Percentiles rank a stretch among this genome's conserved stretches.
phyloP scores from a whole-genome alignment of 1,140 invertebrate species.

The Chelonus insularis region DNA sequence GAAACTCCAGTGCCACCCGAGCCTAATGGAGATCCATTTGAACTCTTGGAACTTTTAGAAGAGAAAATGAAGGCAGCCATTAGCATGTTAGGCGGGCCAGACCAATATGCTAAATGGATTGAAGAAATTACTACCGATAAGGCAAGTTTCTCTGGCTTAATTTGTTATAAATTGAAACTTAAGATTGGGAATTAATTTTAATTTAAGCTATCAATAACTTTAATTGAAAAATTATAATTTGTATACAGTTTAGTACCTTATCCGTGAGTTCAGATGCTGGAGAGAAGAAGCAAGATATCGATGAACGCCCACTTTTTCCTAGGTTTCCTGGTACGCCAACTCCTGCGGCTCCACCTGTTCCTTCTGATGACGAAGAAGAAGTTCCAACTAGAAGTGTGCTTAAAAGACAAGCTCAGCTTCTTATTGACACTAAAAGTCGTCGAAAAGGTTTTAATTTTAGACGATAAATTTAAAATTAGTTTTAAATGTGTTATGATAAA shows the following conservation, averaged over 20 bases:
- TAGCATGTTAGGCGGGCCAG: slow-evolving; percentile 42
- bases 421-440: slow-evolving; percentile 80
- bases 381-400: slow-evolving; percentile 76
- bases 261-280: slow-evolving; percentile 39
- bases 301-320: slow-evolving; percentile 47
- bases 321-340: slow-evolving; percentile 44
- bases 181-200: no score
- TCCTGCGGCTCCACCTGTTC: slow-evolving; percentile 47
- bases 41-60: slow-evolving; percentile 53
- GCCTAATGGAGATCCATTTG: slow-evolving; percentile 45
- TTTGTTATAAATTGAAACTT: no score
- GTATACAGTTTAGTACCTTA: slow-evolving; percentile 41
- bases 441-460: slow-evolving; percentile 67
- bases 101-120: slow-evolving; percentile 36
- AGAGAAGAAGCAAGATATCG: slow-evolving; percentile 32
- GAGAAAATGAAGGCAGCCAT: slow-evolving; percentile 49
- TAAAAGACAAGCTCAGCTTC: slow-evolving; percentile 80
- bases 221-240: background rate
- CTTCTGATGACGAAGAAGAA: slow-evolving; percentile 80
- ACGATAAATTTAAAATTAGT: slow-evolving; percentile 45
- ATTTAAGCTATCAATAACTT: no score
- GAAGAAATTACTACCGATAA: slow-evolving; percentile 36
- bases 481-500: no score
- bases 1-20: slow-evolving; percentile 49
- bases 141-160: slow-evolving; percentile 9